Base-by-base conservation (phyloP, 2,797 vertebrate genomes). In the Thaleichthys pacificus region DNA sequence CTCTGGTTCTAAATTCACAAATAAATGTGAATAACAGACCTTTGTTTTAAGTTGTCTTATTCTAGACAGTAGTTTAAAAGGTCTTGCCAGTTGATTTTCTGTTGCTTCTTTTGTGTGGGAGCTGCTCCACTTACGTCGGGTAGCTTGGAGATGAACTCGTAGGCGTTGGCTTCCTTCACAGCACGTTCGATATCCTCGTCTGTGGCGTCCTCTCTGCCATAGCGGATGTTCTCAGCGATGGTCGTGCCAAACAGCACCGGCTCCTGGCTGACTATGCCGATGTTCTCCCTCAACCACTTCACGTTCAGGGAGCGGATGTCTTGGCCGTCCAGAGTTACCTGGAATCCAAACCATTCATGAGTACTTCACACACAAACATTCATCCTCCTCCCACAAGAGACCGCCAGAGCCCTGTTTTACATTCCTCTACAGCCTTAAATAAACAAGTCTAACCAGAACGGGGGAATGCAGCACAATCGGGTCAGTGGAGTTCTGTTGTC, bases 231-330 rank as follows among this genome's bases (percentile, higher is more conserved):
- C 63, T 80, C 86, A 47, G 72, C 77, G 66, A 86, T 84, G 4
- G 82, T 90, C 9, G 89, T 88, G 14, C 70, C 89, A 74, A 93
- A 92, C 58, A 90, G 58, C 32, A 89, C 69, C 9, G 78, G 84
- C 73, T 85, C 88, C 67, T 92, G 85, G 69, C 80, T 92, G 64
- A 90, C 88, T 0, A 84, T 87, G 28, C 78, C 84, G 5, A 87
- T 80, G 32, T 86, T 76, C 61, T 91, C 83, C 70, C 87, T 76
- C 56, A 91, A 89, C 80, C 81, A 75, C 47, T 74, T 77, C 22
- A 91, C 15, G 19, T 93, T 92, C 19, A 93, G 86, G 0, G 82
- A 84, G 49, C 85, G 87, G 79, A 89, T 69, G 8, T 90, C 80
- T 1, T 70, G 78, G 0, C 83, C 73, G 66, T 90, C 86, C 60